Percentiles rank a stretch among this genome's conserved stretches.
phyloP scores from a whole-genome alignment of 2,113 vertebrate genomes.

The Casuarius casuarius region DNA sequence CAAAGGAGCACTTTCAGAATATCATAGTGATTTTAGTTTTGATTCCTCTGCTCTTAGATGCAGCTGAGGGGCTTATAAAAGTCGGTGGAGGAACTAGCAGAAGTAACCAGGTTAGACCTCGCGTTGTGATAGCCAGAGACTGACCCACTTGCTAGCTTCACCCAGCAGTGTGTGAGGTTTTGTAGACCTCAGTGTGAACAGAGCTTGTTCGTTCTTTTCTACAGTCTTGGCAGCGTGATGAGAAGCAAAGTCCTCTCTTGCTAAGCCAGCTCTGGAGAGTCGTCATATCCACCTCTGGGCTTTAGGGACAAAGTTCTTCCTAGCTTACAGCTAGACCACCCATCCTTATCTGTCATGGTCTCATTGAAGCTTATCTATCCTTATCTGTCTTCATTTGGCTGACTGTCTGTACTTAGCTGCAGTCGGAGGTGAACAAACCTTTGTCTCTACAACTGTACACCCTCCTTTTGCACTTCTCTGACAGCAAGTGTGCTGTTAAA shows the following conservation, averaged over 20 bases:
- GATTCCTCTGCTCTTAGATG: neutral
- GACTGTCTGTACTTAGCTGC: neutral
- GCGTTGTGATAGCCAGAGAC: neutral
- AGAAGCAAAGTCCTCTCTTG: neutral
- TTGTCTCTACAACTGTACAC: neutral
- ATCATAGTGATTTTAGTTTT: neutral
- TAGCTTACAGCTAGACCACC: neutral
- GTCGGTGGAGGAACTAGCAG: neutral
- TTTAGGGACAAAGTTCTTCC: neutral
- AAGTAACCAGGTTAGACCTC: neutral
- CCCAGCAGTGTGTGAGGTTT: neutral
- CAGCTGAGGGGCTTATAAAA: neutral
- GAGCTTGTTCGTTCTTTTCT: neutral
- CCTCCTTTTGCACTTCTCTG: neutral
- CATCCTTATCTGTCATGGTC: neutral
- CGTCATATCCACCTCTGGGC: neutral
- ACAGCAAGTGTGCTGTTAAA: accelerated
- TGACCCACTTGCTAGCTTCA: neutral
- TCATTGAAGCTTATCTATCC: neutral
- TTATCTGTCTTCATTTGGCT: neutral
- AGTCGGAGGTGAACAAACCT: neutral
- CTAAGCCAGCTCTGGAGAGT: neutral
- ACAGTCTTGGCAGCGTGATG: neutral
- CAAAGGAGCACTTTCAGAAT: neutral
- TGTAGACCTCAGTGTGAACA: neutral